phyloP scores from a whole-genome alignment of 1,140 invertebrate genomes.

The Alviniconcha marisindica region DNA sequence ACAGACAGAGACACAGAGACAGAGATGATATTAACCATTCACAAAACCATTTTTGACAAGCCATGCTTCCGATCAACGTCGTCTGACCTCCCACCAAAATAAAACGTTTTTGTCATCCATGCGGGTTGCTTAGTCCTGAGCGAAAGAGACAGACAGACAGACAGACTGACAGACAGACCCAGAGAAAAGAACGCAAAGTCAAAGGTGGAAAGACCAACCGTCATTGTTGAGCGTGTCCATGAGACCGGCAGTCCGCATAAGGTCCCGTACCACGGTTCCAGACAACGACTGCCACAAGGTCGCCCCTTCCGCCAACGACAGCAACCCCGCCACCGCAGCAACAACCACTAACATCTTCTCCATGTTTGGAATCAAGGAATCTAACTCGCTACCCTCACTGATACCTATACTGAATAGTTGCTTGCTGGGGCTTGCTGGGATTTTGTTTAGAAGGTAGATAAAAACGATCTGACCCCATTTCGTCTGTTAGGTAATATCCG shows the following conservation, averaged over 20 bases:
- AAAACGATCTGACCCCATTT: too few species aligned
- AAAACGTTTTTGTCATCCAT: not conserved
- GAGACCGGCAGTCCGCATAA: slow-evolving; percentile 46
- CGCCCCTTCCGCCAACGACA: slow-evolving; percentile 25
- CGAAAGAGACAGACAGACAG: not conserved
- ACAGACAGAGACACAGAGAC: not conserved
- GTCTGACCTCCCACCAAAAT: not conserved
- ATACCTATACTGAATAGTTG: too few species aligned
- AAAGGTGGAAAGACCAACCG: slow-evolving; percentile 35
- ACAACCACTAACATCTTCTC: not conserved
- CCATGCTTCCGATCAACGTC: too few species aligned
- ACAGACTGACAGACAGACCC: not conserved
- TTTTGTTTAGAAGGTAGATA: too few species aligned
- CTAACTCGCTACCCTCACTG: too few species aligned
- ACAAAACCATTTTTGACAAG: too few species aligned
- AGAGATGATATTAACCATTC: not conserved
- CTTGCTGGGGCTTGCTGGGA: too few species aligned
- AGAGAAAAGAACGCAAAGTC: not conserved
- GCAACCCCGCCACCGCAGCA: slow-evolving; percentile 27
- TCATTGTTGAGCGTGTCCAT: slow-evolving; percentile 43
- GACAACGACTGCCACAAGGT: slow-evolving; percentile 3
- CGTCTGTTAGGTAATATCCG: too few species aligned
- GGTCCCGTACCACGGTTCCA: slow-evolving; percentile 32
- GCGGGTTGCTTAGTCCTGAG: not conserved
- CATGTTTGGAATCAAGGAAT: too few species aligned